Evolutionary conservation across 2,797 vertebrate genomes (phyloP).

Genomic region (Oceanodroma leucorhoa): DNA sequence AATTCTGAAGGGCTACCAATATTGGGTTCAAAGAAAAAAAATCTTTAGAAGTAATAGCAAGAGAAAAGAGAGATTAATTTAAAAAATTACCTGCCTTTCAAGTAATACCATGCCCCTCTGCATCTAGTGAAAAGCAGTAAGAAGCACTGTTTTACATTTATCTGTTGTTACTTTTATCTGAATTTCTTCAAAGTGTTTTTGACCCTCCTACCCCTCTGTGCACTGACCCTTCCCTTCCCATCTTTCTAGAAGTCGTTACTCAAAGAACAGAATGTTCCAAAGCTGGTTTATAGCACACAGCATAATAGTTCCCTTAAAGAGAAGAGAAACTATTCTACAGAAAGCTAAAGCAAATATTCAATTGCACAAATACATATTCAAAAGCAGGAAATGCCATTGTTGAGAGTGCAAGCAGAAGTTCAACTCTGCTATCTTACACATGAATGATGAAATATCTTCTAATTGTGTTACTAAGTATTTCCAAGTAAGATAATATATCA

Average conservation of each 20-base stretch:
- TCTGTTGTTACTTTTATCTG: neutral
- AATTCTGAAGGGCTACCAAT: neutral
- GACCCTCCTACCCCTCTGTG: neutral
- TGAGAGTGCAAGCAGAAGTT: neutral
- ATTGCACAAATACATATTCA: slow-evolving; percentile 1
- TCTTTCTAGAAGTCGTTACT: neutral
- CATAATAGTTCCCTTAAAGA: neutral
- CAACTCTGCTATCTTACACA: neutral
- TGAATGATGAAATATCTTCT: neutral
- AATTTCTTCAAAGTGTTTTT: neutral
- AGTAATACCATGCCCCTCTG: neutral
- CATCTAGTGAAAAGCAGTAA: neutral
- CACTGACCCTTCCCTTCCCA: neutral
- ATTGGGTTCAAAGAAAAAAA: neutral
- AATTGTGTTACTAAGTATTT: neutral
- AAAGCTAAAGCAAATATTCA: slow-evolving; percentile 11
- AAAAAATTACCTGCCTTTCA: neutral
- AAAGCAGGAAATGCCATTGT: slow-evolving; percentile 41
- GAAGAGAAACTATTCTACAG: slow-evolving; percentile 5
- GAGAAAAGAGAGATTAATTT: neutral
- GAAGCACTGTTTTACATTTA: neutral
- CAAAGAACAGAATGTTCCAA: slow-evolving; percentile 45
- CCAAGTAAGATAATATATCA: neutral
- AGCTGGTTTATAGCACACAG: neutral
- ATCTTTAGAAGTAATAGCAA: neutral